Conservation (phyloP, 2,888 invertebrate species). For the Drosophila melanosoma region DNA sequence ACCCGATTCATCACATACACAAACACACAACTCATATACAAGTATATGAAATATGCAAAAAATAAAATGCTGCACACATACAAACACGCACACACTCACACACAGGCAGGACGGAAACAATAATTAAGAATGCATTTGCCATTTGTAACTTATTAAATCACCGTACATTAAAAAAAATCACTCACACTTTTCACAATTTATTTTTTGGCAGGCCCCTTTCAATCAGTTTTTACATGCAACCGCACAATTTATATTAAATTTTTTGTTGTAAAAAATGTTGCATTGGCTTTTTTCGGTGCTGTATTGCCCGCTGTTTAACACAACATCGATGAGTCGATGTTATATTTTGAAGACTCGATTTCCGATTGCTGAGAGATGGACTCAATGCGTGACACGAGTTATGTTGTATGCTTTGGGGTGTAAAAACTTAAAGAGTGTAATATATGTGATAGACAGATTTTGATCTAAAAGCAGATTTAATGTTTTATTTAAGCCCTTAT, state of each 20-base stretch:
- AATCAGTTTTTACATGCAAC: conserved; percentile 46
- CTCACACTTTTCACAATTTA: conserved; percentile 34
- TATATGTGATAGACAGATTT: neutral
- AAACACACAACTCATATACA: conserved; percentile 15
- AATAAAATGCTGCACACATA: conserved; percentile 43
- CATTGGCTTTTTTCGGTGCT: conserved; percentile 66
- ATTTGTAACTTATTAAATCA: conserved; percentile 24
- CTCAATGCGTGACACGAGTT: conserved; percentile 23
- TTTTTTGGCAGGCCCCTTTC: conserved; percentile 51
- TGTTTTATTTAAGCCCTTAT: neutral
- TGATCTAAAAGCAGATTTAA: neutral
- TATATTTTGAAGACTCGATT: conserved; percentile 24
- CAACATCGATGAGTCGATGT: conserved; percentile 55
- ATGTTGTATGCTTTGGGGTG: neutral
- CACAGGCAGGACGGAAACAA: conserved; percentile 38
- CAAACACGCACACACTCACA: conserved; percentile 30
- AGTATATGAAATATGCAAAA: conserved; percentile 50
- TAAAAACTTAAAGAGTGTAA: neutral
- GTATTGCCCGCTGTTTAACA: conserved; percentile 57
- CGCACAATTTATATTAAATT: conserved; percentile 47
- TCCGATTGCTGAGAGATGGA: conserved; percentile 19
- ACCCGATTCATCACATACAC: conserved; percentile 56
- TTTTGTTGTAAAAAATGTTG: conserved; percentile 48
- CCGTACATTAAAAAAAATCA: conserved; percentile 1
- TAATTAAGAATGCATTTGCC: conserved; percentile 38